Base-by-base conservation (phyloP, 2,888 invertebrate genomes). In the Elmis aenea region DNA sequence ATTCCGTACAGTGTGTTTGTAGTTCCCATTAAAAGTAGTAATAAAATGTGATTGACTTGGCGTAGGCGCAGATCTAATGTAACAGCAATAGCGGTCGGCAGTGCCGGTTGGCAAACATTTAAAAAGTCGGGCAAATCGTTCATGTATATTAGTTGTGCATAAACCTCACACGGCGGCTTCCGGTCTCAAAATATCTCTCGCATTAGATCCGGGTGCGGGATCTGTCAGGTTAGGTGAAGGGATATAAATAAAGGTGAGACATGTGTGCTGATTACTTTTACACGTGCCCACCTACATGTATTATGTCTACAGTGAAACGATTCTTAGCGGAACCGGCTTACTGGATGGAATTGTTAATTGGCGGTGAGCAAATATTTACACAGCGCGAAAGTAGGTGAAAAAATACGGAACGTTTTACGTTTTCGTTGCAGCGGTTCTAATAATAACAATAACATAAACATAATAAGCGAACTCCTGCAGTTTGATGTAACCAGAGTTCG, bases 131-230 rank as follows among this genome's bases (percentile, higher is more conserved):
- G n/a, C n/a, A n/a, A n/a, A n/a, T n/a, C n/a, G n/a, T n/a, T n/a
- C n/a, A n/a, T n/a, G n/a, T n/a, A n/a, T n/a, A n/a, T n/a, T 6
- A 18, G 50, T 53, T 51, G 51, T 55, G 53, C 54, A 59, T 54
- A 57, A 57, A 57, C 55, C 55, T 48, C 52, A 50, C 51, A 47
- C 55, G 48, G 53, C 49, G 50, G 42, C 56, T 62, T 62, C 61
- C 61, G 62, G 54, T 57, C 59, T 52, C 36, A 57, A 60, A 61
- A 61, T 52, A 52, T 43, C 23, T 48, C 34, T 18, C 26, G 27
- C 39, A 42, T 43, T 41, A 45, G 41, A 42, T 45, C 43, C 33
- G 37, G 34, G 42, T 39, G 38, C 34, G 45, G 36, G 45, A 48
- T 45, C 39, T 45, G 42, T 47, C 45, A 42, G 47, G 30, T 35